Evolutionary conservation across 2,113 vertebrate genomes (phyloP), one percentile per base, ranked within the genome.

Genomic region (Engraulis encrasicolus): DNA sequence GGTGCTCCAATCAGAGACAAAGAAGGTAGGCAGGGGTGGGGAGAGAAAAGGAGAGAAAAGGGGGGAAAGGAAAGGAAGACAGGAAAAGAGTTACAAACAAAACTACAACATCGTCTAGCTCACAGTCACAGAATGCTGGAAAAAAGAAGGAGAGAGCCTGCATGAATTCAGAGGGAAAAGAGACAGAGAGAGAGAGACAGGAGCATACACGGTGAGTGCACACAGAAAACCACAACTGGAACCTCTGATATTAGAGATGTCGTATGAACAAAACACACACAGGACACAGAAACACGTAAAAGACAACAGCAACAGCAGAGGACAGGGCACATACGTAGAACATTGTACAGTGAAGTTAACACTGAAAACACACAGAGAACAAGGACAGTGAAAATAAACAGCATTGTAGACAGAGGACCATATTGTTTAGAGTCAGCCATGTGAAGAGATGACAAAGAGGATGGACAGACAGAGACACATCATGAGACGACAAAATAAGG

Each of bases 1-100:
- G 74, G 82, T 86, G 88, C 89, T 91, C 90, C 85, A 89, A 87
- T 89, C 82, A 88, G 79, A 89, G 50, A 81, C 50, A 71, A 78
- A 83, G 80, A 50, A 36, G 37, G 71, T 36, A 78, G 84, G 61
- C 79, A 80, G 80, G 71, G 54, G 23, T 31, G 50, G 48, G 50
- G 23, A 83, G 61, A 50, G 12, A 49, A 18, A 61, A 81, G 79
- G 37, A 81, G 50, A 83, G 6, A 81, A 77, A n/a, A 6, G 17
- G 20, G 23, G 6, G 23, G 23, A 66, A 48, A 0, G 15, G 17
- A 37, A 48, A 1, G 23, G 2, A 27, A n/a, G 58, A 27, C 4
- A 14, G 15, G 49, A 27, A 12, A 23, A 31, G 66, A 48, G 54
- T 17, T 15, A 40, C 19, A 14, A 58, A 81, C 34, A 38, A 19